A percentile compares a stretch with the other conserved stretches of the same genome.
phyloP scores from a whole-genome alignment of 30 jellyfish, hydroid and myxozoan species.

The Hydractinia echinata region DNA sequence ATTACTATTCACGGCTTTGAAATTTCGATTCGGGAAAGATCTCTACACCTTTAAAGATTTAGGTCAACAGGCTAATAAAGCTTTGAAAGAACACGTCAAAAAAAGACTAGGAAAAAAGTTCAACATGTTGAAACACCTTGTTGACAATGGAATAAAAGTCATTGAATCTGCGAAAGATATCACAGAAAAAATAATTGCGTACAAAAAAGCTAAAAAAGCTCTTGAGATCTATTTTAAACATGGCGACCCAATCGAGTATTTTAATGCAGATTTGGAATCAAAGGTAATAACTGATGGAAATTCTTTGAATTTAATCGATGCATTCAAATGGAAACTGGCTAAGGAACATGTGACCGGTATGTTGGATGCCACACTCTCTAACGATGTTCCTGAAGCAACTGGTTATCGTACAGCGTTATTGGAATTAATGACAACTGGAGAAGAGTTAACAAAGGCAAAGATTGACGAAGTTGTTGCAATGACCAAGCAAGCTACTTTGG shows the following conservation, averaged over 20 bases:
- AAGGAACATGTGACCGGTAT: conserved; percentile 25
- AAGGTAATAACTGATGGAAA: background rate
- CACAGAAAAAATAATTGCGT: background rate
- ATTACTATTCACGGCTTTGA: no score
- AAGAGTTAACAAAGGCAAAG: conserved; percentile 17
- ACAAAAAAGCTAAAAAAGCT: background rate
- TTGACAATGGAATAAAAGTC: no score
- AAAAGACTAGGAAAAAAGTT: background rate
- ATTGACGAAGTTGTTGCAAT: background rate
- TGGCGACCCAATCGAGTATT: background rate
- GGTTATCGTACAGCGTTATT: conserved; percentile 21
- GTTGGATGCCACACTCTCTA: conserved; percentile 23
- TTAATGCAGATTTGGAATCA: background rate
- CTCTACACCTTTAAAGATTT: no score
- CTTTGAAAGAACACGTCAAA: no score
- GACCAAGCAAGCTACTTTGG: background rate
- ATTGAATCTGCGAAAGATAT: background rate
- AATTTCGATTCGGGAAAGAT: no score
- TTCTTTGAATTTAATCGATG: conserved; percentile 3
- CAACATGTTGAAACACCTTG: background rate
- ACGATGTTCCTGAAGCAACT: conserved; percentile 32
- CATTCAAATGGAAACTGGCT: conserved; percentile 10
- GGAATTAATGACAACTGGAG: conserved; percentile 21
- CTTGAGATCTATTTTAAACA: background rate
- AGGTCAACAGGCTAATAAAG: no score